Evolutionary conservation across 23 tunicate genomes (phyloP).

Genomic region (Halocynthia roretzi): DNA sequence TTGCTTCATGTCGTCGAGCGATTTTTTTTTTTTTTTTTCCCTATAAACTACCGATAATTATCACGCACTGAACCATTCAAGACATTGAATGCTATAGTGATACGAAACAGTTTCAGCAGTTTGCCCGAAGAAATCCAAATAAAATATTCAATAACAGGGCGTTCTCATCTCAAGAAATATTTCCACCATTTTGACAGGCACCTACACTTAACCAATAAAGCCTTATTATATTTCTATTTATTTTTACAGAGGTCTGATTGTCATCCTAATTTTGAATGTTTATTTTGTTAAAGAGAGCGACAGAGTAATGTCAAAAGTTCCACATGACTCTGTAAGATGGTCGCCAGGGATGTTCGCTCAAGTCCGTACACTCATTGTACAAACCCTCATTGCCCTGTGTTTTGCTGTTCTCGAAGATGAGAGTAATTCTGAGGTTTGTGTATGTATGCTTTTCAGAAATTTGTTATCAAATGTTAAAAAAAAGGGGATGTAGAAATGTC

Average conservation of each 20-base stretch:
- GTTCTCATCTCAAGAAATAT: too few relatives aligned
- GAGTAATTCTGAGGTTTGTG: background rate
- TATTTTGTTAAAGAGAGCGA: constrained; percentile 32
- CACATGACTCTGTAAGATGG: constrained; percentile 63
- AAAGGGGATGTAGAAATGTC: too few relatives aligned
- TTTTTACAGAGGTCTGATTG: background rate
- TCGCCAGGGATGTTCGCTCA: constrained; percentile 43
- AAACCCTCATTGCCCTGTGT: constrained; percentile 52
- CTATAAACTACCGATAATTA: too few relatives aligned
- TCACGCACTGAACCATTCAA: too few relatives aligned
- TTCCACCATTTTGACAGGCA: too few relatives aligned
- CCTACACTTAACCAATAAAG: background rate
- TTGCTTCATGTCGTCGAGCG: too few relatives aligned
- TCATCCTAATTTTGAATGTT: constrained; percentile 6
- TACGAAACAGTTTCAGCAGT: too few relatives aligned
- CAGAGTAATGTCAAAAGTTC: constrained; percentile 45
- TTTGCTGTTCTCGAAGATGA: constrained; percentile 17
- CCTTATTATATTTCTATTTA: background rate
- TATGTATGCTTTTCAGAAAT: background rate
- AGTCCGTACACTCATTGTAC: constrained; percentile 46
- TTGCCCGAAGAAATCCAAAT: too few relatives aligned
- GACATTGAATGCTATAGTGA: too few relatives aligned
- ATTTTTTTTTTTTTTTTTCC: too few relatives aligned
- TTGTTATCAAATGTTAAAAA: too few relatives aligned
- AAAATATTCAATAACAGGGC: too few relatives aligned